Conservation (phyloP, 2,113 vertebrate species). For the Misgurnus mizolepis region DNA sequence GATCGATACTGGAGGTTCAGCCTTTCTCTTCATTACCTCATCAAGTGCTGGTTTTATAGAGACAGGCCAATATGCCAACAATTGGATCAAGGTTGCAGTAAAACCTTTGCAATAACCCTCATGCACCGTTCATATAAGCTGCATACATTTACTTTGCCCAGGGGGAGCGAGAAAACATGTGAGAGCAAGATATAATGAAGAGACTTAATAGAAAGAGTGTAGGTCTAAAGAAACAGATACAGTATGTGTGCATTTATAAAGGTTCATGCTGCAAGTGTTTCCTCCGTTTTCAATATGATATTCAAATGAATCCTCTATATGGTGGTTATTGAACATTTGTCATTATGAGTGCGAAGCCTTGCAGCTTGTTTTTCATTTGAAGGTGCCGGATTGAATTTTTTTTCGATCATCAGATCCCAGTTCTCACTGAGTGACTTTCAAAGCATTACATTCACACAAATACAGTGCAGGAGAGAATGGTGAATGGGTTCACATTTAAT, state of each 20-base stretch:
- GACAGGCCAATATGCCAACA: slow-evolving; percentile 42
- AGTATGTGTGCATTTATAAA: neutral
- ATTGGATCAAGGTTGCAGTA: slow-evolving; percentile 43
- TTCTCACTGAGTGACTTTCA: neutral
- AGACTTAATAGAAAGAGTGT: slow-evolving; percentile 1
- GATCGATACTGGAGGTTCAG: slow-evolving; percentile 39
- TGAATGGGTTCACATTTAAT: neutral
- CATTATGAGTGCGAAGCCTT: neutral
- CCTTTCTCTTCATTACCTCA: slow-evolving; percentile 25
- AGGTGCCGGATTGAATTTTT: neutral
- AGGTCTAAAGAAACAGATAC: neutral
- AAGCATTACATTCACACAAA: neutral
- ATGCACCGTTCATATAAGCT: slow-evolving; percentile 17
- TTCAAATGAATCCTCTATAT: neutral
- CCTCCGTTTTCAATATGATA: neutral
- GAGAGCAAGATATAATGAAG: neutral
- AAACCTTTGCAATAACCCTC: slow-evolving; percentile 31
- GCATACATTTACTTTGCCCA: slow-evolving; percentile 27
- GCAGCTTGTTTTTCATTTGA: slow-evolving; percentile 17
- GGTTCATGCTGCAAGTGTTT: neutral
- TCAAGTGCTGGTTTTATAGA: slow-evolving; percentile 42
- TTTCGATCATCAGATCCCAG: neutral
- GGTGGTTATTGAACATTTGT: neutral
- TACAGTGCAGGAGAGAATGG: neutral
- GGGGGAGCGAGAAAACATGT: neutral